Conservation (phyloP, 2,113 vertebrate genomes). For the Gymnobelideus leadbeateri region DNA sequence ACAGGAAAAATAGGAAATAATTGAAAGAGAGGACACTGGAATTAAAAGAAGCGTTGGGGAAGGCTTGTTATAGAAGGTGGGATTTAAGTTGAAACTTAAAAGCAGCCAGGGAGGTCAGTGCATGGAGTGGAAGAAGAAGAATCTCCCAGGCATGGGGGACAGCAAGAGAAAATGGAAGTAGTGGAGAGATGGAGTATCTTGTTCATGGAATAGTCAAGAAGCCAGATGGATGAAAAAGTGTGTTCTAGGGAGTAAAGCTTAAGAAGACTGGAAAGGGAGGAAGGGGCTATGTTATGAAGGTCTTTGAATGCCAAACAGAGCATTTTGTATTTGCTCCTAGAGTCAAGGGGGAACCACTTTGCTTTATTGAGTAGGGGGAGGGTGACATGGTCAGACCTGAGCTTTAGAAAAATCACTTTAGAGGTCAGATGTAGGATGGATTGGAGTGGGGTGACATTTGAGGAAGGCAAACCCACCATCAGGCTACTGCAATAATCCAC, state of each 20-base stretch:
- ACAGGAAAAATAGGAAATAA: neutral
- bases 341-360: neutral
- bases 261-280: neutral
- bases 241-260: neutral
- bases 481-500: neutral
- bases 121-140: neutral
- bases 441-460: neutral
- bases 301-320: neutral
- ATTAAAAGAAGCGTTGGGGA: too few relatives aligned
- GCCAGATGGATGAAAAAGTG: neutral
- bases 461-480: neutral
- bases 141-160: neutral
- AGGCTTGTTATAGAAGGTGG: too few relatives aligned
- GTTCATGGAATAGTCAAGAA: neutral
- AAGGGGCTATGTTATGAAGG: neutral
- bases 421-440: neutral
- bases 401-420: neutral
- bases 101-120: neutral
- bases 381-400: neutral
- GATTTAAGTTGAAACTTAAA: neutral
- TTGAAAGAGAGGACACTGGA: neutral
- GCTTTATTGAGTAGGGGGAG: neutral
- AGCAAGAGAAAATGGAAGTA: neutral
- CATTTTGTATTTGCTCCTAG: neutral
- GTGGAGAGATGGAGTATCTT: too few relatives aligned